Evolutionary conservation across 2,888 invertebrate species (phyloP).

Genomic region (Meandrusa payeni): DNA sequence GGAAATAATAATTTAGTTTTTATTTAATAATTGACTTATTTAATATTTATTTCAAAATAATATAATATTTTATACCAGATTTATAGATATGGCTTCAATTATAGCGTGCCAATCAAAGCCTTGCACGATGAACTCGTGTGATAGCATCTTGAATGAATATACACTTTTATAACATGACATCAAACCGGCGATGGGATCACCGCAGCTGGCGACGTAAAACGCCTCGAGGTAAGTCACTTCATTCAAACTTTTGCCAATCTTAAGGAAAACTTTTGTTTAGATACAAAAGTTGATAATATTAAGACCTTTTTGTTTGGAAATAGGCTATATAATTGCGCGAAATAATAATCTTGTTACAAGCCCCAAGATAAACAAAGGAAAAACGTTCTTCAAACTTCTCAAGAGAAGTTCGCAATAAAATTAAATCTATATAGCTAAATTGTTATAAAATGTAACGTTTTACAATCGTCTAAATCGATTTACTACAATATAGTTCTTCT

Average conservation of each 20-base stretch:
- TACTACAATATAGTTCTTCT: too few relatives aligned
- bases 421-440: constrained; percentile 24
- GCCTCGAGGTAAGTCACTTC: constrained; percentile 71
- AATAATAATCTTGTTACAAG: constrained; percentile 47
- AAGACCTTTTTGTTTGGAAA: constrained; percentile 57
- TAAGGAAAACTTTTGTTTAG: constrained; percentile 62
- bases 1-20: too few relatives aligned
- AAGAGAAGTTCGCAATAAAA: constrained; percentile 13
- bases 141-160: constrained; percentile 54
- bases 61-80: too few relatives aligned
- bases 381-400: constrained; percentile 10
- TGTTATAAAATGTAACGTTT: too few relatives aligned
- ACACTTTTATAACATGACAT: constrained; percentile 67
- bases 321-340: constrained; percentile 53
- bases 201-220: constrained; percentile 70
- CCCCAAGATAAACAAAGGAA: constrained; percentile 26
- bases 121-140: constrained; percentile 46
- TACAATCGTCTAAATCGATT: too few relatives aligned
- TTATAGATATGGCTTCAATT: too few relatives aligned
- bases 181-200: constrained; percentile 68
- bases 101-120: too few relatives aligned
- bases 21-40: too few relatives aligned
- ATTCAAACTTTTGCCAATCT: constrained; percentile 75
- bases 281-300: constrained; percentile 58
- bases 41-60: too few relatives aligned